Percentiles rank a stretch among this genome's conserved stretches.
These are phyloP conservation scores for Ischnus inquisitorius DNA, from an alignment of 2,888 invertebrate genomes.

Conservation along the genomic window DNA sequence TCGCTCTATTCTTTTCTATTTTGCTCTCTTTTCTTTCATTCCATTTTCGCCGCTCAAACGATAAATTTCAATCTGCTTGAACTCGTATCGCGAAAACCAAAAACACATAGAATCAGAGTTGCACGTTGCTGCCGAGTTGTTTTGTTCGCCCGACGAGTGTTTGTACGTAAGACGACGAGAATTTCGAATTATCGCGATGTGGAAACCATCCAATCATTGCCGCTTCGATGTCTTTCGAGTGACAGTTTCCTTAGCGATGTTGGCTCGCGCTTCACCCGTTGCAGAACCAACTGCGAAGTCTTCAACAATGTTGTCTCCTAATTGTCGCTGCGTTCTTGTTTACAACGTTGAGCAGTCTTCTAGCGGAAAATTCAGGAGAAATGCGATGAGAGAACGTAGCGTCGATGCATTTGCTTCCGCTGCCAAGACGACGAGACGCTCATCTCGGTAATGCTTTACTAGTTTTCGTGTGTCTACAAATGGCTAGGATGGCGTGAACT, in stretches of 20 bases:
- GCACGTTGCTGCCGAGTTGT: too few species aligned
- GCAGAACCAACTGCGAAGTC: constrained; percentile 46
- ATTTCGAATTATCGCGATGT: neutral
- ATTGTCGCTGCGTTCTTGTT: constrained; percentile 36
- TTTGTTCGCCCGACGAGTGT: neutral
- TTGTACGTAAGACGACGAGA: neutral
- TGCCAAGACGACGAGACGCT: constrained; percentile 26
- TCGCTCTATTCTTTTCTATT: neutral
- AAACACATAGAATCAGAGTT: too few species aligned
- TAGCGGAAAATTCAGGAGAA: constrained; percentile 36
- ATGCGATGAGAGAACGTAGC: neutral
- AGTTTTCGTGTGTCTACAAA: constrained; percentile 1
- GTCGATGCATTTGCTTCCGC: constrained; percentile 29
- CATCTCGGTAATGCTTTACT: neutral
- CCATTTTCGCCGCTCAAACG: neutral
- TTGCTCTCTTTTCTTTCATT: neutral
- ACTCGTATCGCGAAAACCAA: too few species aligned
- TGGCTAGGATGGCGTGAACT: constrained; percentile 14
- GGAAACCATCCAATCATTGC: neutral
- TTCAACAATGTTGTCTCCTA: too few species aligned
- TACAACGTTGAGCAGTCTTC: constrained; percentile 29
- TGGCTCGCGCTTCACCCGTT: too few species aligned
- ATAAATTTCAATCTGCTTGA: too few species aligned
- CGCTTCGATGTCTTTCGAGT: neutral
- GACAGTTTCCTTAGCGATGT: too few species aligned